These are phyloP conservation scores for Parelbella ahira DNA, from an alignment of 2,888 invertebrate genomes.

Conservation along the genomic window DNA sequence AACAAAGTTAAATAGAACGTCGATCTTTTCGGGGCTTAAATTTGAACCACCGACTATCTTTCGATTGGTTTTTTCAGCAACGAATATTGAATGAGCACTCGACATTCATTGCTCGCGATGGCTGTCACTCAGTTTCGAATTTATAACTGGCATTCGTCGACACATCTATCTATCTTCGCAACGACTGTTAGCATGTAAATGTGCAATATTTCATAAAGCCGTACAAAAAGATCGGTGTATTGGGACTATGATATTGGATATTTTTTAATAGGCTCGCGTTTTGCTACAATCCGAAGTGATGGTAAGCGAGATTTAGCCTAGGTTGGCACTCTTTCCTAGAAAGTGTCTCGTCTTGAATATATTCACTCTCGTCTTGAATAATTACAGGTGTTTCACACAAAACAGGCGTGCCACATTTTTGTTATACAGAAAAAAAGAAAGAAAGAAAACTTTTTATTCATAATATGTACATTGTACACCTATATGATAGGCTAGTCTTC, in stretches of 20 bases:
- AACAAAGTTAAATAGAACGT: conserved; percentile 11
- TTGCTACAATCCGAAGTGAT: too few species aligned
- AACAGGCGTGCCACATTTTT: too few species aligned
- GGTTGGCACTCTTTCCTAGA: too few species aligned
- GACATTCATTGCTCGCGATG: conserved; percentile 23
- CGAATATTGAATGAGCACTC: conserved; percentile 23
- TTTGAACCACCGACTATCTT: conserved; percentile 9
- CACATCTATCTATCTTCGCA: conserved; percentile 18
- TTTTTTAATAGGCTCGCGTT: too few species aligned
- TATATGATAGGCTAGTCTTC: too few species aligned
- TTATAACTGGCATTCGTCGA: conserved; percentile 20
- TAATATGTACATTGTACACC: too few species aligned
- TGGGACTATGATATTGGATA: conserved; percentile 1
- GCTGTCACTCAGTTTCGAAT: conserved; percentile 23
- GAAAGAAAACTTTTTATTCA: too few species aligned
- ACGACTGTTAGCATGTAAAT: conserved; percentile 12
- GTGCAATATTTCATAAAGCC: conserved; percentile 15
- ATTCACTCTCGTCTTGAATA: too few species aligned
- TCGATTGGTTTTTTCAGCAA: conserved; percentile 17
- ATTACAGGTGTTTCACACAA: too few species aligned
- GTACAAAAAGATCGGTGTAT: conserved; percentile 7
- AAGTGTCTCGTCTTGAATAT: too few species aligned
- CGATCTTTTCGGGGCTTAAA: conserved; percentile 12
- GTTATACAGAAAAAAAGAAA: too few species aligned
- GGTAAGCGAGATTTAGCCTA: too few species aligned